phyloP scores from a whole-genome alignment of 2,797 vertebrate species.

The Melopsittacus undulatus region DNA sequence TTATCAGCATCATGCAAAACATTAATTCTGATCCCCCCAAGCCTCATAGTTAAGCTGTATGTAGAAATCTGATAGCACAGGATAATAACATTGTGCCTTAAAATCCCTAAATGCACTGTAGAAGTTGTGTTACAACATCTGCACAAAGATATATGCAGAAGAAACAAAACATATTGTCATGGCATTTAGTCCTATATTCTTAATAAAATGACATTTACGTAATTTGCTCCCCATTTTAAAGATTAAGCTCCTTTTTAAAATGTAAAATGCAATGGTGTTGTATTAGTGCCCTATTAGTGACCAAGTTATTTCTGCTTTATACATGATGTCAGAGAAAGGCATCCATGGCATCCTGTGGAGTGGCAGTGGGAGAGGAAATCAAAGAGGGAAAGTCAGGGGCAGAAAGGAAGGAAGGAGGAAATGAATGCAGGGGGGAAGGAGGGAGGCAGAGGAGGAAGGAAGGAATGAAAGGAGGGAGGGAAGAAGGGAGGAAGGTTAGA shows the following conservation, averaged over 20 bases:
- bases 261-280: background rate
- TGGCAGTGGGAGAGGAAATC: background rate
- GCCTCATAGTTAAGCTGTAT: background rate
- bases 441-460: background rate
- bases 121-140: background rate
- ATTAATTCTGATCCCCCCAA: background rate
- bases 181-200: background rate
- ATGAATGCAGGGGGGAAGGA: rapidly evolving
- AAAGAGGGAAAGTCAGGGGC: background rate
- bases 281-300: background rate
- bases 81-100: background rate
- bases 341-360: background rate
- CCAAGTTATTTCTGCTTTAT: background rate
- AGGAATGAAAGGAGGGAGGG: background rate
- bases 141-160: background rate
- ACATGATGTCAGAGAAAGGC: background rate
- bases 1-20: background rate
- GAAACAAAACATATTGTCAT: background rate
- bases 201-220: background rate
- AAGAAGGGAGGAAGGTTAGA: no score
- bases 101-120: background rate
- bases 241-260: background rate
- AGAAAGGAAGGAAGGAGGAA: background rate
- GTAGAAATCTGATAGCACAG: background rate
- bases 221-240: background rate